These are phyloP conservation scores for Allobates femoralis DNA, from an alignment of 2,797 vertebrate genomes.

Conservation along the genomic window DNA sequence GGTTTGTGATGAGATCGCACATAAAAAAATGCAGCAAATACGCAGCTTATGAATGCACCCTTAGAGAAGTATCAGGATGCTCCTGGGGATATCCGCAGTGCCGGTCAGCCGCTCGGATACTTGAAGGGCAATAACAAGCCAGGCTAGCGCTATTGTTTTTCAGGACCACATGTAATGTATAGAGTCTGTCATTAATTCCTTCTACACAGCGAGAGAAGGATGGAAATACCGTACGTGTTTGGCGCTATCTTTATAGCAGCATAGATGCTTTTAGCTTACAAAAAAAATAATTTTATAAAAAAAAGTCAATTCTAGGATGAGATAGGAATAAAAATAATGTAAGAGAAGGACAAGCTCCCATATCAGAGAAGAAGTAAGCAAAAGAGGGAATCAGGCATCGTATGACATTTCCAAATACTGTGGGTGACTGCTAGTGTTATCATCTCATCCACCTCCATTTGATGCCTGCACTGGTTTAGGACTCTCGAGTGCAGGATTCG, in stretches of 20 bases:
- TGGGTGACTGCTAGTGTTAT: no score
- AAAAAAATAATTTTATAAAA: slow-evolving; percentile 1
- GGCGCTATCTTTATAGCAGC: neutral
- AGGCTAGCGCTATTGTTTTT: slow-evolving; percentile 19
- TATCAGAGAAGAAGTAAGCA: neutral
- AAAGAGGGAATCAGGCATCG: no score
- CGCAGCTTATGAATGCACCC: no score
- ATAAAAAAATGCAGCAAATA: no score
- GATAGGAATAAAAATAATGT: neutral
- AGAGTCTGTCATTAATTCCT: slow-evolving; percentile 12
- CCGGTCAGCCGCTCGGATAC: neutral
- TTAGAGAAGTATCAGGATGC: neutral
- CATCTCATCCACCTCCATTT: no score
- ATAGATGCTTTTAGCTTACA: neutral
- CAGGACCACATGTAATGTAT: neutral
- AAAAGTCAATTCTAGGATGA: neutral
- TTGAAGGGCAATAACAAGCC: slow-evolving; percentile 35
- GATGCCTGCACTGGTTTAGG: no score
- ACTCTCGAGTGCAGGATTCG: no score
- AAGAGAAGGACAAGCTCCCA: neutral
- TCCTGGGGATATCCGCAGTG: slow-evolving; percentile 31
- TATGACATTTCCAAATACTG: no score
- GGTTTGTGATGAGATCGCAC: no score
- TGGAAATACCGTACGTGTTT: neutral
- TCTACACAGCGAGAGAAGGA: neutral